Base-by-base conservation (phyloP, 2,888 invertebrate species). In the Clunio marinus region DNA sequence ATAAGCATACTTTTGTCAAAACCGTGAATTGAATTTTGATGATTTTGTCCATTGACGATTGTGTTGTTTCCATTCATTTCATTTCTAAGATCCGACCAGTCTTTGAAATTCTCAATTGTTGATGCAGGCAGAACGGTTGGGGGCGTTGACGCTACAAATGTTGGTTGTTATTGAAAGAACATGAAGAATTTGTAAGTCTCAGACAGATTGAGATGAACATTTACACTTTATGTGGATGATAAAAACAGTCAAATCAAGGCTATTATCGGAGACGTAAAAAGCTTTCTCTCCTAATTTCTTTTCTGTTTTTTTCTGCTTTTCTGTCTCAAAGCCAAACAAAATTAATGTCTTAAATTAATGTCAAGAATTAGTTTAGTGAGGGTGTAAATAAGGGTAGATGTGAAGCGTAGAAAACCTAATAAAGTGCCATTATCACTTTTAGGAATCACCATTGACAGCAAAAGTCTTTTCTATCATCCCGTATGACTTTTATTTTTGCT, bases 301-400 rank as follows among this genome's bases (percentile, higher is more conserved):
- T 32, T 5, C 35, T 32, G 45, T 51, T 22, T 51, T 8, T 4
- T 13, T 51, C 51, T 20, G n/a, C n/a, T n/a, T n/a, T n/a, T n/a
- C n/a, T n/a, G n/a, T 51, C 27, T n/a, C 28, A 35, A 32, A 22
- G 62, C 37, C 17, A 28, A 66, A 66, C 55, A 55, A 66, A 51
- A 66, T 66, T 66, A 66, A 66, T 66, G 66, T 55, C 66, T 24
- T 55, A 66, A 66, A 66, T 66, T 51, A 66, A 66, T 66, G 66
- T 51, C n/a, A 22, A 46, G 55, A 66, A 66, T 66, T 66, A 66
- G 66, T 66, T 66, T 66, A 66, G 55, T 28, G 51, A 66, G 66
- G 66, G 59, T 24, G 17, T 4, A 4, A 13, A 62, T 62, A 24
- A 41, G 62, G 62, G 66, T 66, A 55, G 32, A 55, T 46, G 46